These are phyloP conservation scores for Gryllus bimaculatus DNA, from an alignment of 1,140 invertebrate species.

Conservation along the genomic window DNA sequence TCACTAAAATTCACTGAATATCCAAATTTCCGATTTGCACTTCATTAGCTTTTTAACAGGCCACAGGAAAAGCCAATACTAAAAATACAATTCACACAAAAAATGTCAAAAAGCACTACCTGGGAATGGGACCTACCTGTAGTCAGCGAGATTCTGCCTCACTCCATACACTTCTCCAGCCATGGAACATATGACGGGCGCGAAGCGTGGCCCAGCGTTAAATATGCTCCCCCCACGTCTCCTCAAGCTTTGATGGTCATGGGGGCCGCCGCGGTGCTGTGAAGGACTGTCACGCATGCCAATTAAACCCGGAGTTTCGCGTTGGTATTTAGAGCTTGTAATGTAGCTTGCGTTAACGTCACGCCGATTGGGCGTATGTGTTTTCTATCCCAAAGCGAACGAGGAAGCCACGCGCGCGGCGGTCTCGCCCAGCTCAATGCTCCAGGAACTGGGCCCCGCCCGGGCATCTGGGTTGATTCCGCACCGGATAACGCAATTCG, in stretches of 20 bases:
- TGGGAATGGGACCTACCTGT: not conserved
- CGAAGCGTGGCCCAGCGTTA: not conserved
- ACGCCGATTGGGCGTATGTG: not conserved
- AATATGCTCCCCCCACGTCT: not conserved
- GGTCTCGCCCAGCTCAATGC: not conserved
- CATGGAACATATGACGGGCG: not conserved
- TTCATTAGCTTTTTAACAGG: no score
- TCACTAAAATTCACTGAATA: no score
- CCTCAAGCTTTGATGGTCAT: not conserved
- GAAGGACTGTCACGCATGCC: not conserved
- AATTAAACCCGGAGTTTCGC: not conserved
- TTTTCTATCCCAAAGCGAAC: not conserved
- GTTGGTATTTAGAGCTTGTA: not conserved
- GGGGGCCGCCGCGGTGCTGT: not conserved
- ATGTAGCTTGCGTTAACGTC: not conserved
- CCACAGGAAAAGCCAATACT: no score
- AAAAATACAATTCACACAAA: no score
- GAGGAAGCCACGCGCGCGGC: not conserved
- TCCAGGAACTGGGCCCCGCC: not conserved
- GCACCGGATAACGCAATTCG: not conserved
- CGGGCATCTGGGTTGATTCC: not conserved
- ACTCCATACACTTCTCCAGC: not conserved
- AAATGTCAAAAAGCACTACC: no score
- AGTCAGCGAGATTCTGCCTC: not conserved
- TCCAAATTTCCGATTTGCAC: no score